Percentiles rank a stretch among this genome's conserved stretches.
These are phyloP conservation scores for Mellivora capensis DNA, from an alignment of 2,113 vertebrate species.

Conservation along the genomic window DNA sequence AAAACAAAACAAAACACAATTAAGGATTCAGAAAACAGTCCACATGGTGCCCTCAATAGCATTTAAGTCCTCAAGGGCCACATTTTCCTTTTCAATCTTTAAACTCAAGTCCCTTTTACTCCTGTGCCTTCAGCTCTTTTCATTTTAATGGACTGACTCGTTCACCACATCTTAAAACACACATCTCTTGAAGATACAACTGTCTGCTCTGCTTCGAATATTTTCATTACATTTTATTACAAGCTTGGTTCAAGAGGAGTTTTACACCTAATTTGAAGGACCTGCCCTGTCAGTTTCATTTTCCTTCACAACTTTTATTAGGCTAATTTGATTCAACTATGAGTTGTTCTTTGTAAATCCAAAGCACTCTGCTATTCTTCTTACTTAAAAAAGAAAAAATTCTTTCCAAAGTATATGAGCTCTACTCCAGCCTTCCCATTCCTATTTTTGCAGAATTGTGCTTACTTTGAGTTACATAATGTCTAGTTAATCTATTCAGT, in stretches of 20 bases:
- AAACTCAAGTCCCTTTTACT: slow-evolving; percentile 10
- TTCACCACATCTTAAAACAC: slow-evolving; percentile 35
- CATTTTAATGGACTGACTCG: slow-evolving; percentile 24
- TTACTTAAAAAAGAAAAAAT: not conserved
- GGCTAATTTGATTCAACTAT: slow-evolving; percentile 21
- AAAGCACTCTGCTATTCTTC: not conserved
- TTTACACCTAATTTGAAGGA: slow-evolving; percentile 50
- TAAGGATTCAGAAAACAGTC: slow-evolving; percentile 44
- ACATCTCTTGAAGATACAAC: not conserved
- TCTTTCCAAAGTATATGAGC: not conserved
- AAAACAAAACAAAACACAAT: slow-evolving; percentile 9
- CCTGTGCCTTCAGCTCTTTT: slow-evolving; percentile 27
- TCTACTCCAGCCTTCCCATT: not conserved
- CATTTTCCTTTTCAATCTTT: slow-evolving; percentile 41
- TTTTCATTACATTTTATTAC: slow-evolving; percentile 57
- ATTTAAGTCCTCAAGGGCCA: not conserved
- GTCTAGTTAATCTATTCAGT: not conserved
- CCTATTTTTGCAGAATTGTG: not conserved
- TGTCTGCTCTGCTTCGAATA: slow-evolving; percentile 16
- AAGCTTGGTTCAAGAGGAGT: slow-evolving; percentile 14
- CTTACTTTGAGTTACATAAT: not conserved
- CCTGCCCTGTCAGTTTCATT: slow-evolving; percentile 7
- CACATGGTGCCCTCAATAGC: not conserved
- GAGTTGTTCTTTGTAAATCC: slow-evolving; percentile 25
- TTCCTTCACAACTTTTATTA: slow-evolving; percentile 30